These are phyloP conservation scores for Atherinosoma microstoma DNA, from an alignment of 2,797 vertebrate genomes.

Conservation along the genomic window DNA sequence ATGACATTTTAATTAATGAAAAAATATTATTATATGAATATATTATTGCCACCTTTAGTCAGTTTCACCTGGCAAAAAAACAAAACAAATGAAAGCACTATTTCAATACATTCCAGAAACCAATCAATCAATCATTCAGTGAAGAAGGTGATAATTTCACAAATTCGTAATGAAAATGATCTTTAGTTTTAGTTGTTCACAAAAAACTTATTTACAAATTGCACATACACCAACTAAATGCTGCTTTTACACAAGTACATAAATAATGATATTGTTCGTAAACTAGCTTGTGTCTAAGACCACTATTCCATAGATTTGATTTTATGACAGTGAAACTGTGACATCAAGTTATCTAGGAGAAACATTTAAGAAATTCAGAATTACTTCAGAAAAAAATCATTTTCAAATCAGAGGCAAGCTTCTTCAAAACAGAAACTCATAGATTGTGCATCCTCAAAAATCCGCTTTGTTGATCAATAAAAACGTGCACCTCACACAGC, in stretches of 20 bases:
- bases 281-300: background rate
- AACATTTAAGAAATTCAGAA: background rate
- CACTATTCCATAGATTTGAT: background rate
- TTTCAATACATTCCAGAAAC: too few species aligned
- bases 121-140: too few species aligned
- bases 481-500: background rate
- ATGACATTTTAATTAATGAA: too few species aligned
- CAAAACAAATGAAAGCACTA: too few species aligned
- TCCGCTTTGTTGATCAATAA: background rate
- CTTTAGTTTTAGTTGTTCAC: background rate
- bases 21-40: too few species aligned
- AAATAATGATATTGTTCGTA: background rate
- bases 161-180: background rate
- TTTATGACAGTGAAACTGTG: background rate
- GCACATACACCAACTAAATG: background rate
- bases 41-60: too few species aligned
- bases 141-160: too few species aligned
- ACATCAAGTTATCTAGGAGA: background rate
- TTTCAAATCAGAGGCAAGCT: background rate
- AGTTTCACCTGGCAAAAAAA: too few species aligned
- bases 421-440: background rate
- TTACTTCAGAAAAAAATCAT: background rate
- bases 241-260: background rate
- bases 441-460: background rate
- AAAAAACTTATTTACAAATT: background rate